Conservation (phyloP, 2,797 vertebrate species). For the Picus viridis region DNA sequence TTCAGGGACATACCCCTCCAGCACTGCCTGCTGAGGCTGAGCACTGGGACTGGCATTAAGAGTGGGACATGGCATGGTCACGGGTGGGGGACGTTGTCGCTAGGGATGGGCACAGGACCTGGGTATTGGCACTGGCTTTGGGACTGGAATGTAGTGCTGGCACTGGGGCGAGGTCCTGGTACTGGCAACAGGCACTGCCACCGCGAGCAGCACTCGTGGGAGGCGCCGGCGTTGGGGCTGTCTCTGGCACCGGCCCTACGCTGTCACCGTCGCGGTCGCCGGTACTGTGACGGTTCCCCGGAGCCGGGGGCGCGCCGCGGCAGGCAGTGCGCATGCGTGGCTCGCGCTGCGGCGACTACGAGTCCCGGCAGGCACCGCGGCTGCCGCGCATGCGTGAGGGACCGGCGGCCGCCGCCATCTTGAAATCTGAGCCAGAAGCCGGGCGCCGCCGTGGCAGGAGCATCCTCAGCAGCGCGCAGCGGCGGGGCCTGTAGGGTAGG, state of each 20-base stretch:
- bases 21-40: neutral
- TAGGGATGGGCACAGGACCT: too few relatives aligned
- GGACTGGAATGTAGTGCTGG: too few relatives aligned
- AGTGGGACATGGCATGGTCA: neutral
- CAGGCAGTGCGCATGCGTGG: accelerated
- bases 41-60: neutral
- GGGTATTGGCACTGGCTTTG: neutral
- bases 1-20: accelerated
- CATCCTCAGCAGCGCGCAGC: neutral
- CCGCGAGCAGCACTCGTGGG: too few relatives aligned
- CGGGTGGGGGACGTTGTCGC: too few relatives aligned
- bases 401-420: conserved; percentile 68
- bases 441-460: conserved; percentile 24
- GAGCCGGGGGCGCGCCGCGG: accelerated
- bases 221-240: neutral
- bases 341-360: neutral
- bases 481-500: neutral
- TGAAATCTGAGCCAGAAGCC: conserved; percentile 72
- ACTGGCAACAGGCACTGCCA: too few relatives aligned
- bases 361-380: neutral
- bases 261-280: neutral
- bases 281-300: accelerated
- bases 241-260: neutral
- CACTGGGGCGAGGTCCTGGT: neutral
- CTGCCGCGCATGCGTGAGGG: accelerated